Conservation (phyloP, 2,113 vertebrate species). For the Pseudorasbora parva region DNA sequence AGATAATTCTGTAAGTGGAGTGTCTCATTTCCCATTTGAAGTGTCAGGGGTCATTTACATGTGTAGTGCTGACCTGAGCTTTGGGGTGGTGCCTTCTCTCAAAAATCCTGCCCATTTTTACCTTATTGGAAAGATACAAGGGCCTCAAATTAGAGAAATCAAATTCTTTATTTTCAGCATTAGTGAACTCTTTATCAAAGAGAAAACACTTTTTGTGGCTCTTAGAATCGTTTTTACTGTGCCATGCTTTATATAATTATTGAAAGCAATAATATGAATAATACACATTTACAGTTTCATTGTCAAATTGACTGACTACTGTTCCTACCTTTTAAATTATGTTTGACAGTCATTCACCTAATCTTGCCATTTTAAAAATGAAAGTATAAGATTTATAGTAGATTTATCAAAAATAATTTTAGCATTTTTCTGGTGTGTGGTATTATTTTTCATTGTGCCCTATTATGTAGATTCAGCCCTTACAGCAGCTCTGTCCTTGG, state of each 20-base stretch:
- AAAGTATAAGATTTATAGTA: background rate
- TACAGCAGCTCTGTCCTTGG: constrained; percentile 10
- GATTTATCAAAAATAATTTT: background rate
- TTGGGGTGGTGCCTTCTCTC: constrained; percentile 55
- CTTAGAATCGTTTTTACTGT: background rate
- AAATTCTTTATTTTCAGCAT: background rate
- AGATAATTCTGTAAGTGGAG: constrained; percentile 75
- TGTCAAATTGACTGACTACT: background rate
- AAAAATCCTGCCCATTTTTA: constrained; percentile 39
- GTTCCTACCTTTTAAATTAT: background rate
- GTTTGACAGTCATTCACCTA: background rate
- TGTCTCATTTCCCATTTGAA: constrained; percentile 77
- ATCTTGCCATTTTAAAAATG: background rate
- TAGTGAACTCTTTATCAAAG: background rate
- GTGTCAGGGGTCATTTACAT: constrained; percentile 74
- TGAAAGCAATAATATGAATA: background rate
- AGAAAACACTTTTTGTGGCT: background rate
- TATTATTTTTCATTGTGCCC: background rate
- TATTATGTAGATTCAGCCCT: constrained; percentile 24
- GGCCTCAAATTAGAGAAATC: background rate
- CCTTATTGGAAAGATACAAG: background rate
- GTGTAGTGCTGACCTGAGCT: constrained; percentile 68
- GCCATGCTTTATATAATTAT: background rate
- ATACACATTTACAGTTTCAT: background rate
- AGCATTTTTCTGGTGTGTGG: background rate